These are phyloP conservation scores for Matsumyia berberina DNA, from an alignment of 2,888 invertebrate genomes.

Conservation along the genomic window DNA sequence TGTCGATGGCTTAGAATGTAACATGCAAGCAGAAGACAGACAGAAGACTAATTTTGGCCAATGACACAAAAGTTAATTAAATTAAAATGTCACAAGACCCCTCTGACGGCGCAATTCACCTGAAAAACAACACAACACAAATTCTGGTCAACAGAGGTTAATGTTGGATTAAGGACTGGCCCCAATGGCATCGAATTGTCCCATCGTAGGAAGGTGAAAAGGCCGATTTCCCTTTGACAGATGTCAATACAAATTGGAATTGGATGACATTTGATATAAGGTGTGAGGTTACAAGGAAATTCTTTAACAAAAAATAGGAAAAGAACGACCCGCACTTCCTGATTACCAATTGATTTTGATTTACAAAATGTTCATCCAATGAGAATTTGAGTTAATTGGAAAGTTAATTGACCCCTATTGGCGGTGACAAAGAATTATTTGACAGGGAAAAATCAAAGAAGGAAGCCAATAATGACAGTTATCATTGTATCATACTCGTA, in stretches of 20 bases:
- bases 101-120: neutral
- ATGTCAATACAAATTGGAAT: conserved; percentile 8
- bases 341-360: conserved; percentile 20
- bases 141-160: conserved; percentile 46
- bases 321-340: conserved; percentile 28
- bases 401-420: conserved; percentile 46
- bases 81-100: conserved; percentile 47
- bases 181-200: conserved; percentile 4
- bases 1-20: neutral
- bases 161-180: conserved; percentile 32
- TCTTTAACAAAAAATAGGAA: conserved; percentile 11
- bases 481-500: neutral
- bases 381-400: neutral
- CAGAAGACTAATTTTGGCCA: conserved; percentile 10
- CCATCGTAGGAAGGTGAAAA: neutral
- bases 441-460: neutral
- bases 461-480: neutral
- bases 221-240: neutral
- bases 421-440: neutral
- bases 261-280: conserved; percentile 1
- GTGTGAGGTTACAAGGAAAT: neutral
- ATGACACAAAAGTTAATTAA: conserved; percentile 60
- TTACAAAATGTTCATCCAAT: neutral
- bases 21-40: neutral
- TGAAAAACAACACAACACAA: conserved; percentile 19